Evolutionary conservation across 92 coral and sea anemone species (phyloP).

Genomic region (Pocillopora grandis): DNA sequence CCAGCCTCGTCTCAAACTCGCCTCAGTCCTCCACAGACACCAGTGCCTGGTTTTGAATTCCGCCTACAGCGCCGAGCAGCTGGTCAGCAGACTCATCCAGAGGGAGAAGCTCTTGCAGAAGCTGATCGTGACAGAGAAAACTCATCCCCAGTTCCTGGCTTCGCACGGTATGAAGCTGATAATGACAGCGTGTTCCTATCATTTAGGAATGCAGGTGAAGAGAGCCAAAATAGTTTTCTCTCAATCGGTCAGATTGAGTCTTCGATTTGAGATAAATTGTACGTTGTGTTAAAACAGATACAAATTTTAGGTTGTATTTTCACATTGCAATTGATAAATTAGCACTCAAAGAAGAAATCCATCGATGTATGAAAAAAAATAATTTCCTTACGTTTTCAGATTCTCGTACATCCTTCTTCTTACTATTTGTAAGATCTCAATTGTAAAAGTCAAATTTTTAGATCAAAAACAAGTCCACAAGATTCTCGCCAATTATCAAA

Average conservation of each 20-base stretch:
- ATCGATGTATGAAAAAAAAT: too few species aligned
- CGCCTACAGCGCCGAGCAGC: conserved; percentile 27
- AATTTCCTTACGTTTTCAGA: too few species aligned
- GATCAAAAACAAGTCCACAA: too few species aligned
- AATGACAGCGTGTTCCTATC: conserved; percentile 35
- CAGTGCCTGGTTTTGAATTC: conserved; percentile 40
- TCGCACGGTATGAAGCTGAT: conserved; percentile 22
- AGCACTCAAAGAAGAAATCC: too few species aligned
- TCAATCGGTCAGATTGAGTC: conserved; percentile 25
- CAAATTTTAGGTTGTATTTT: not conserved
- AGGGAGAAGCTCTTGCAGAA: conserved; percentile 41
- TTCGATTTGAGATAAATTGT: conserved; percentile 23
- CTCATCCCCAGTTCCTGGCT: conserved; percentile 44
- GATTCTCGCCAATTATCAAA: too few species aligned
- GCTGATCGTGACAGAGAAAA: conserved; percentile 31
- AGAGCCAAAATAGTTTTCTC: conserved; percentile 18
- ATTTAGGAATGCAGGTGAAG: conserved; percentile 13
- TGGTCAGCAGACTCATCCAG: conserved; percentile 34
- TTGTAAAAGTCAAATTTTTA: too few species aligned
- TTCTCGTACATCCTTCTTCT: too few species aligned
- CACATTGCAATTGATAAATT: not conserved
- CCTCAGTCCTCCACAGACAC: conserved; percentile 45
- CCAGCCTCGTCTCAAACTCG: conserved; percentile 3
- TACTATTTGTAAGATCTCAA: too few species aligned
- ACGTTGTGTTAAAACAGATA: not conserved